These are phyloP conservation scores for Stegana nigrithorax DNA, from an alignment of 2,888 invertebrate genomes.

Conservation along the genomic window DNA sequence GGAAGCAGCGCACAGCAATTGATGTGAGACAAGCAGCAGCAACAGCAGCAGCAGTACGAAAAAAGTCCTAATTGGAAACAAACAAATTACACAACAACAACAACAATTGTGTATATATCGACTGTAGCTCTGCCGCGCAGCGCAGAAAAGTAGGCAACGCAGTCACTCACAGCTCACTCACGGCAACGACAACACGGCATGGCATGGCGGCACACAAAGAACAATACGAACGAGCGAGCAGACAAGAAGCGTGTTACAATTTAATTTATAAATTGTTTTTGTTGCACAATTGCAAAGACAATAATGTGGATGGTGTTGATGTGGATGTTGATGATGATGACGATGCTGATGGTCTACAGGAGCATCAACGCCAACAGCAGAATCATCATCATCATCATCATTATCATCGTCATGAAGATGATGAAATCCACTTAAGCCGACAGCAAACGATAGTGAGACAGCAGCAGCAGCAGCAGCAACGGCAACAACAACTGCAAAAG, in stretches of 20 bases:
- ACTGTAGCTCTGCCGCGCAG: constrained; percentile 35
- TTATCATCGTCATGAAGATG: constrained; percentile 2
- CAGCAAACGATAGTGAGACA: constrained; percentile 27
- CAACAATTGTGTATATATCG: not conserved
- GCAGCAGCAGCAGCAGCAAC: constrained; percentile 32
- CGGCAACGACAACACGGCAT: constrained; percentile 3
- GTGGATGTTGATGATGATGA: constrained; percentile 33
- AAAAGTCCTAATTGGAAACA: constrained; percentile 10
- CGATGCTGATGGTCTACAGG: not conserved
- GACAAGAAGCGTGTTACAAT: constrained; percentile 50
- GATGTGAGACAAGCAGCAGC: no score
- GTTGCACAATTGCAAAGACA: not conserved
- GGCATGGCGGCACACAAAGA: constrained; percentile 31
- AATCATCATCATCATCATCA: not conserved
- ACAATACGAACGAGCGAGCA: constrained; percentile 32
- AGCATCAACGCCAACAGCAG: not conserved
- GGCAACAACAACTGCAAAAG: not conserved
- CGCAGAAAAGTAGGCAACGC: constrained; percentile 37
- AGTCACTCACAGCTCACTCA: constrained; percentile 29
- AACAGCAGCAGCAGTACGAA: no score
- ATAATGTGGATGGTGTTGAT: constrained; percentile 12
- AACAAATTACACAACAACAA: not conserved
- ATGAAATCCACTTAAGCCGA: constrained; percentile 12
- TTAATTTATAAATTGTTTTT: constrained; percentile 49
- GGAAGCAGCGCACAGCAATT: no score